Evolutionary conservation across 1,140 invertebrate genomes (phyloP).

Genomic region (Anastrepha ludens): DNA sequence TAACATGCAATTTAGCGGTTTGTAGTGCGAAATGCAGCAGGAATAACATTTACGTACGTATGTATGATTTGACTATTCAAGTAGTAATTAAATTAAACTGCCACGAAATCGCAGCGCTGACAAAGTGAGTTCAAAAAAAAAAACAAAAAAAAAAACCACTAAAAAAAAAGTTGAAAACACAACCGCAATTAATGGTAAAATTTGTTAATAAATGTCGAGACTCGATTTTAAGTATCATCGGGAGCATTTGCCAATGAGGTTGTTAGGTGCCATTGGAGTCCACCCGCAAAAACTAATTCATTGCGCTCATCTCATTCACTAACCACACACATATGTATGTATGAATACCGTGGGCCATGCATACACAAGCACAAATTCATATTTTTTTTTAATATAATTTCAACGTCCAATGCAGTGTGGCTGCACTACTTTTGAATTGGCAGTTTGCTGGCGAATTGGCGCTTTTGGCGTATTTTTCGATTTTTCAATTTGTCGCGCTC

Average conservation of each 20-base stretch:
- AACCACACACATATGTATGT: neutral
- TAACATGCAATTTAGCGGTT: too few relatives aligned
- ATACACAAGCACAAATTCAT: neutral
- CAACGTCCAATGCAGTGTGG: neutral
- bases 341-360: neutral
- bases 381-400: neutral
- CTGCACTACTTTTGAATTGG: neutral
- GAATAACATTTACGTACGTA: too few relatives aligned
- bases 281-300: neutral
- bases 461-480: conserved; percentile 3
- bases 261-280: neutral
- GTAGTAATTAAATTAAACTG: conserved; percentile 1
- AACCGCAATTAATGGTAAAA: conserved; percentile 12
- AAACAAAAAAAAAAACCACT: too few relatives aligned
- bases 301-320: neutral
- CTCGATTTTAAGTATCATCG: neutral
- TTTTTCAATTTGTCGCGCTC: conserved; percentile 21
- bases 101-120: neutral
- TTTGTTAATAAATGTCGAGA: conserved; percentile 6
- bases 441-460: neutral
- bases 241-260: neutral
- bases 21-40: too few relatives aligned
- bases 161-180: neutral
- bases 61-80: neutral
- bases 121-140: neutral